phyloP scores from a whole-genome alignment of 2,888 invertebrate genomes.

The Lampropteryx suffumata region DNA sequence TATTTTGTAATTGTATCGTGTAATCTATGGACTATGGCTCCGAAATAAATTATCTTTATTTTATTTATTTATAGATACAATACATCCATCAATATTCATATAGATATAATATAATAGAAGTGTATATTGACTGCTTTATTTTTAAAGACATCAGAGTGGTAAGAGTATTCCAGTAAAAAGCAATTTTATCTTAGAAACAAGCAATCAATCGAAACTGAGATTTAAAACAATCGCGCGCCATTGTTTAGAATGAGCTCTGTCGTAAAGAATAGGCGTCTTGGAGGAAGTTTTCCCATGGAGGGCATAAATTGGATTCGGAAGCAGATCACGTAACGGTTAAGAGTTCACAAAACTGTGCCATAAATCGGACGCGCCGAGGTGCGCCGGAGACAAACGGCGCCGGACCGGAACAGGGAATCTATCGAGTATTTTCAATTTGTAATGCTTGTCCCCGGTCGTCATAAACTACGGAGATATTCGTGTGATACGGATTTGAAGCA shows the following conservation, averaged over 20 bases:
- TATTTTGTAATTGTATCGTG: no score
- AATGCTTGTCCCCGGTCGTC: conserved; percentile 21
- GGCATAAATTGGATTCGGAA: conserved; percentile 82
- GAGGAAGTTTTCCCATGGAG: conserved; percentile 77
- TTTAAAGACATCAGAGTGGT: no score
- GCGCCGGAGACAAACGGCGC: conserved; percentile 81
- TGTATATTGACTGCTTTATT: no score
- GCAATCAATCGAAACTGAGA: conserved; percentile 35
- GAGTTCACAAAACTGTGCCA: conserved; percentile 83
- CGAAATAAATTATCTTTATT: no score
- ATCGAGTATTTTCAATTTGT: conserved; percentile 40
- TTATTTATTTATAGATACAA: no score
- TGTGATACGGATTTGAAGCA: conserved; percentile 6
- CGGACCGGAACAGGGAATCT: conserved; percentile 48
- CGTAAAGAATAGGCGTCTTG: conserved; percentile 76
- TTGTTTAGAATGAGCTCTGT: conserved; percentile 48
- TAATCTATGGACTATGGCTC: no score
- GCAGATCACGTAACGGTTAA: conserved; percentile 83
- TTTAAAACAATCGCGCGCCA: conserved; percentile 40
- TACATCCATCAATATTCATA: no score
- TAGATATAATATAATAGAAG: no score
- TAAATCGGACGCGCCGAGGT: conserved; percentile 82
- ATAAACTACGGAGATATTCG: conserved; percentile 15
- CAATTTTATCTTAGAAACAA: conserved; percentile 6
- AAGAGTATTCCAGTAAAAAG: not conserved